Conservation (phyloP, 1,140 invertebrate genomes). For the Drosophila tristis region DNA sequence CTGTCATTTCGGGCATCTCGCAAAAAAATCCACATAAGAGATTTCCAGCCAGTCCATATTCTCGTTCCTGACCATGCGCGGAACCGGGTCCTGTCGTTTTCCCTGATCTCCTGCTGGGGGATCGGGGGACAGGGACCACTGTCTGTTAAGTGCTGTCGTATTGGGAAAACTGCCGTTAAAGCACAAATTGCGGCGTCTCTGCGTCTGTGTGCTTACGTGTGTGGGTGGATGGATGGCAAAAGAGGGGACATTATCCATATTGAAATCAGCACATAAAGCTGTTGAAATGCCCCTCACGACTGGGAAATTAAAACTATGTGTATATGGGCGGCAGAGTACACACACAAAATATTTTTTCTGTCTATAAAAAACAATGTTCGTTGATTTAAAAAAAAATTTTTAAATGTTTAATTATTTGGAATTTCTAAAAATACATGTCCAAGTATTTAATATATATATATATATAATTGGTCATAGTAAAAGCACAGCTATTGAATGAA, state of each 20-base stretch:
- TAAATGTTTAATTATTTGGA: neutral
- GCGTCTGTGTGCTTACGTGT: constrained; percentile 4
- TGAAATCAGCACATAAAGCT: constrained; percentile 46
- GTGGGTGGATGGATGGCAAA: neutral
- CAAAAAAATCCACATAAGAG: constrained; percentile 61
- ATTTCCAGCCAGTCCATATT: constrained; percentile 29
- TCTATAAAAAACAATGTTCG: no score
- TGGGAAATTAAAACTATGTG: constrained; percentile 71
- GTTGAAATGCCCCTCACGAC: constrained; percentile 27
- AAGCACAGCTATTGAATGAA: no score
- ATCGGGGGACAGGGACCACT: constrained; percentile 8
- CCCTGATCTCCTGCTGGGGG: no score
- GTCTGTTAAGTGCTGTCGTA: constrained; percentile 39
- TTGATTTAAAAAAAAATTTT: neutral
- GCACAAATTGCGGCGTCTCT: constrained; percentile 25
- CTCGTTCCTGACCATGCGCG: no score
- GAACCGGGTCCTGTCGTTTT: no score
- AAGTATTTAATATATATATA: no score
- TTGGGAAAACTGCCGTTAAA: constrained; percentile 27
- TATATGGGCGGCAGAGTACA: constrained; percentile 7
- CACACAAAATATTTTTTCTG: no score
- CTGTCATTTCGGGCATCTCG: constrained; percentile 44
- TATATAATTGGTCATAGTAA: no score
- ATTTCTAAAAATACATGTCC: no score
- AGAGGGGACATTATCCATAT: constrained; percentile 42